A percentile compares a stretch with the other conserved stretches of the same genome.
phyloP scores from a whole-genome alignment of 2,888 invertebrate genomes.

The Polydesmus complanatus region DNA sequence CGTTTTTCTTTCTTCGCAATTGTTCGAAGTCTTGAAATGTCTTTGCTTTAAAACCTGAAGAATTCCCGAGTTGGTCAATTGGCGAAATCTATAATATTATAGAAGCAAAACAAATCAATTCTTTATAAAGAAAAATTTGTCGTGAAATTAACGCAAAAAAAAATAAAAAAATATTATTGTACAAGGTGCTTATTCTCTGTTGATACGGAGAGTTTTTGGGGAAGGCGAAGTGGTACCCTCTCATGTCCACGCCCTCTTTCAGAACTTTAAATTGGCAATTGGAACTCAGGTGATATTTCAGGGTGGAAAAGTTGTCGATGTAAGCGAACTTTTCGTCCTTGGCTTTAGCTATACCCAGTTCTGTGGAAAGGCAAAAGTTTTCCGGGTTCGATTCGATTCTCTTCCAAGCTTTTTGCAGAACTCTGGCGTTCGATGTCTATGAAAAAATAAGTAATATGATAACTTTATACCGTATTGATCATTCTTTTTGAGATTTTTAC shows the following conservation, averaged over 20 bases:
- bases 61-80: neutral
- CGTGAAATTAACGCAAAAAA: neutral
- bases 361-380: neutral
- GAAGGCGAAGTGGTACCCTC: neutral
- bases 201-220: neutral
- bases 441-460: no score
- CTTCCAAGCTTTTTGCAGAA: neutral
- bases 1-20: neutral
- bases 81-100: neutral
- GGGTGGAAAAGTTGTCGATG: neutral
- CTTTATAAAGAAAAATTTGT: no score
- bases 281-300: neutral
- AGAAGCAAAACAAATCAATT: no score
- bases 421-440: neutral
- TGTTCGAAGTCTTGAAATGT: neutral
- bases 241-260: neutral
- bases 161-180: neutral
- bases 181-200: neutral
- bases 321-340: neutral
- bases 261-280: neutral
- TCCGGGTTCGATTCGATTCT: neutral
- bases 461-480: no score
- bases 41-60: neutral
- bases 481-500: neutral
- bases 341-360: neutral